A percentile compares a stretch with the other conserved stretches of the same genome.
These are phyloP conservation scores for Forbesichthys agassizii DNA, from an alignment of 2,113 vertebrate genomes.

Conservation along the genomic window DNA sequence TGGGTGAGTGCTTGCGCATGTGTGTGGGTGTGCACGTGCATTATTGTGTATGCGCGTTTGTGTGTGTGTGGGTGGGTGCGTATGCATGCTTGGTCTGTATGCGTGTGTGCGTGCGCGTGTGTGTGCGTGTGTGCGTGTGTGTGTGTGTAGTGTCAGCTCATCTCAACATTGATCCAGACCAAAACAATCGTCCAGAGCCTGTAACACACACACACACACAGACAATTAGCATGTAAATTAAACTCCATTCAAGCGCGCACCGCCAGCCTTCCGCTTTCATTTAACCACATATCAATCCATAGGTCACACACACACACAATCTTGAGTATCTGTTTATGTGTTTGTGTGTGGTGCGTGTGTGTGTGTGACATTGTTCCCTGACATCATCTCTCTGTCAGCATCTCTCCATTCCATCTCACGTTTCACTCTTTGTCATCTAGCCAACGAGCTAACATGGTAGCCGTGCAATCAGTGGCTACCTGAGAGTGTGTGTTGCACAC, in stretches of 20 bases:
- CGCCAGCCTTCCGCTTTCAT: constrained; percentile 70
- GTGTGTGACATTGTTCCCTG: background rate
- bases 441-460: background rate
- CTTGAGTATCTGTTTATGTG: constrained; percentile 20
- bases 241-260: constrained; percentile 68
- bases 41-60: no score
- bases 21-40: no score
- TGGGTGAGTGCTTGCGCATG: no score
- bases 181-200: constrained; percentile 53
- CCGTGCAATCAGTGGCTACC: background rate
- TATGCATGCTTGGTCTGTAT: no score
- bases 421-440: background rate
- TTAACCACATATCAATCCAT: constrained; percentile 70
- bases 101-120: background rate
- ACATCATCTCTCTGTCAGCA: no score
- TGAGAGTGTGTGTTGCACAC: background rate
- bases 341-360: constrained; percentile 1
- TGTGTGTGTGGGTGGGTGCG: no score
- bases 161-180: constrained; percentile 60
- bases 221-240: constrained; percentile 77
- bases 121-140: constrained; percentile 1
- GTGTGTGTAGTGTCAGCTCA: constrained; percentile 37
- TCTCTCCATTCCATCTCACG: background rate
- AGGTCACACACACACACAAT: constrained; percentile 17
- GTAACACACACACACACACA: constrained; percentile 40